phyloP scores from a whole-genome alignment of 1,140 invertebrate species.

The Drosophila pruinosa region DNA sequence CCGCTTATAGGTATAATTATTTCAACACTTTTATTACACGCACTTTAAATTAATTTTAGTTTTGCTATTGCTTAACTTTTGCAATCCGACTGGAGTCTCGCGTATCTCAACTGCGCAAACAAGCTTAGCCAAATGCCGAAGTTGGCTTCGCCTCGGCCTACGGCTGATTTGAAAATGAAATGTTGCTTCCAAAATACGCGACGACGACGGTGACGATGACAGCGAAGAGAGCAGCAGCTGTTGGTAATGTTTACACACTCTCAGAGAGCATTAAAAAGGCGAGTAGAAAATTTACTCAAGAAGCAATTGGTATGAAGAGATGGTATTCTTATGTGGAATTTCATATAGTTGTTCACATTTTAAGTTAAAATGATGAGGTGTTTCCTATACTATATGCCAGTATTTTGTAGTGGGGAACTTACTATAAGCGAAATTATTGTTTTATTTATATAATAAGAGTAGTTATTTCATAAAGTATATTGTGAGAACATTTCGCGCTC shows the following conservation, averaged over 20 bases:
- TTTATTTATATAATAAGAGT: too few species aligned
- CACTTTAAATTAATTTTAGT: slow-evolving; percentile 52
- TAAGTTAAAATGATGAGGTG: too few species aligned
- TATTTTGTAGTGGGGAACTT: too few species aligned
- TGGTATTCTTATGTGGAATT: not conserved
- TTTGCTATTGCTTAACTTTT: slow-evolving; percentile 23
- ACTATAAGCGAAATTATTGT: too few species aligned
- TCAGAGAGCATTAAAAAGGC: not conserved
- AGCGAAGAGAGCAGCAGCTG: slow-evolving; percentile 22
- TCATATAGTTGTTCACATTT: too few species aligned
- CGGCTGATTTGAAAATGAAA: slow-evolving; percentile 60
- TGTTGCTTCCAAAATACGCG: slow-evolving; percentile 72
- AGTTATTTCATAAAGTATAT: too few species aligned
- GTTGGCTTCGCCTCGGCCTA: slow-evolving; percentile 28
- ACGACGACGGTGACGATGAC: slow-evolving; percentile 4
- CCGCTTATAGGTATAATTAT: slow-evolving; percentile 16
- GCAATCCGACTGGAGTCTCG: slow-evolving; percentile 7
- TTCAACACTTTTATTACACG: slow-evolving; percentile 41
- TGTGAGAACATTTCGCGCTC: not conserved
- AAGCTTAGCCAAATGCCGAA: slow-evolving; percentile 15
- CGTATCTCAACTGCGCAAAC: slow-evolving; percentile 29
- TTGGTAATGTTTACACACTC: slow-evolving; percentile 12
- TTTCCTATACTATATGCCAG: too few species aligned
- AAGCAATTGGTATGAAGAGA: not conserved
- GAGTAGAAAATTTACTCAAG: not conserved